phyloP scores from a whole-genome alignment of 2,113 vertebrate species.

The Heterochromis multidens region DNA sequence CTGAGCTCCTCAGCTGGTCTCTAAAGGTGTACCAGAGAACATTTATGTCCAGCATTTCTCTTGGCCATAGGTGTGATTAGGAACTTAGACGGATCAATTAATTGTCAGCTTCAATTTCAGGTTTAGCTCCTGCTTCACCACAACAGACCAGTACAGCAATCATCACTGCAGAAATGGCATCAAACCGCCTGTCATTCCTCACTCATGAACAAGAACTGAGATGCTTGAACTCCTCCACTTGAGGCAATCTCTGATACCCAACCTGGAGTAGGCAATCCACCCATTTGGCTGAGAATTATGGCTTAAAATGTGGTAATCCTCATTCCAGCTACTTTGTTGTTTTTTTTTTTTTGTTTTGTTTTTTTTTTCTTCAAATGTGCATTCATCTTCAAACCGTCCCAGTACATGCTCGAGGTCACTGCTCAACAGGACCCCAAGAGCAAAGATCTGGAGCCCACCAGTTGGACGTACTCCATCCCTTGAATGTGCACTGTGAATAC shows the following conservation, averaged over 20 bases:
- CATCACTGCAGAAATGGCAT: background rate
- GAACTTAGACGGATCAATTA: background rate
- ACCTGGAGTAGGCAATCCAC: background rate
- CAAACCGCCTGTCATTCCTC: background rate
- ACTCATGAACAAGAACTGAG: background rate
- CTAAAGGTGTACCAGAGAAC: accelerated
- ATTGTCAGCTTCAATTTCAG: background rate
- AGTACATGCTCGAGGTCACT: background rate
- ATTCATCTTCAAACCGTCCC: background rate
- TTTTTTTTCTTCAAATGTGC: too few species aligned
- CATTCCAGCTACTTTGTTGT: background rate
- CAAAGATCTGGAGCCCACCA: background rate
- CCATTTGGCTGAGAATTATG: background rate
- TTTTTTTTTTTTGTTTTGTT: too few species aligned
- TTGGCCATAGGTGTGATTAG: background rate
- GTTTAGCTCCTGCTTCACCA: background rate
- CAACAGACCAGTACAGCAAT: accelerated
- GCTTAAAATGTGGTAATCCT: background rate
- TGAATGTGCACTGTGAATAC: too few species aligned
- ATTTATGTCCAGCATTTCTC: background rate
- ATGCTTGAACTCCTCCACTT: background rate
- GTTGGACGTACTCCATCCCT: accelerated
- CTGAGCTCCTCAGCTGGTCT: background rate
- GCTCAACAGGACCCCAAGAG: background rate
- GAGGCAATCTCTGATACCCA: background rate